A percentile compares a stretch with the other conserved stretches of the same genome.
These are phyloP conservation scores for Bucco capensis DNA, from an alignment of 2,113 vertebrate species.

Conservation along the genomic window DNA sequence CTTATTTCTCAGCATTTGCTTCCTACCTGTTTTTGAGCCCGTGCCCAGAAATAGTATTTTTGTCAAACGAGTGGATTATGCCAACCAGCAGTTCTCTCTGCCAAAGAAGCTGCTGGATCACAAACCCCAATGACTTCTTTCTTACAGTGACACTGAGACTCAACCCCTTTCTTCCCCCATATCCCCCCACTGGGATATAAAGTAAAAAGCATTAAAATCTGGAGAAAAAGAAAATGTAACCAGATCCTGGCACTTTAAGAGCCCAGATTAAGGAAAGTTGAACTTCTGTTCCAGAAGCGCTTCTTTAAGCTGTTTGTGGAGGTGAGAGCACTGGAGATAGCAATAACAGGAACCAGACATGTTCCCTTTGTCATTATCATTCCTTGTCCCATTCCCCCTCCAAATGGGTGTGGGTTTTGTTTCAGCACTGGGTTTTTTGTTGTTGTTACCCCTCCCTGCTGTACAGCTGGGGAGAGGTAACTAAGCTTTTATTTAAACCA, in stretches of 20 bases:
- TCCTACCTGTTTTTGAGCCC: constrained; percentile 87
- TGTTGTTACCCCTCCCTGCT: not conserved
- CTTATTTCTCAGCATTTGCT: constrained; percentile 84
- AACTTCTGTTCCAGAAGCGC: constrained; percentile 24
- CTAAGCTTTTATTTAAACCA: not conserved
- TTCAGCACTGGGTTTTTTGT: not conserved
- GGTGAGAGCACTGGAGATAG: constrained; percentile 3
- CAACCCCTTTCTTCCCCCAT: not conserved
- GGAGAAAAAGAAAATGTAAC: not conserved
- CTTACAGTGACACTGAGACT: constrained; percentile 67
- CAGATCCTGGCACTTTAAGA: constrained; percentile 25
- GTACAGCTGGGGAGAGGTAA: not conserved
- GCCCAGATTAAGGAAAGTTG: not conserved
- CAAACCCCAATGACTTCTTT: constrained; percentile 77
- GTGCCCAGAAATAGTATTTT: constrained; percentile 89
- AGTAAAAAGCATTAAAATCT: constrained; percentile 63
- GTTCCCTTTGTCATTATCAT: not conserved
- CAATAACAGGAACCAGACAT: constrained; percentile 34
- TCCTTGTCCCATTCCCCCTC: not conserved
- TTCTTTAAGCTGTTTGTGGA: constrained; percentile 10
- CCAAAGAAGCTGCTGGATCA: constrained; percentile 80
- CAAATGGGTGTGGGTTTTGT: not conserved
- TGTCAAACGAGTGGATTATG: constrained; percentile 79
- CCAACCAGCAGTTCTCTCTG: constrained; percentile 76
- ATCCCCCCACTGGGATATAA: constrained; percentile 25